These are phyloP conservation scores for Pandemis cinnamomeana DNA, from an alignment of 2,888 invertebrate genomes.

Conservation along the genomic window DNA sequence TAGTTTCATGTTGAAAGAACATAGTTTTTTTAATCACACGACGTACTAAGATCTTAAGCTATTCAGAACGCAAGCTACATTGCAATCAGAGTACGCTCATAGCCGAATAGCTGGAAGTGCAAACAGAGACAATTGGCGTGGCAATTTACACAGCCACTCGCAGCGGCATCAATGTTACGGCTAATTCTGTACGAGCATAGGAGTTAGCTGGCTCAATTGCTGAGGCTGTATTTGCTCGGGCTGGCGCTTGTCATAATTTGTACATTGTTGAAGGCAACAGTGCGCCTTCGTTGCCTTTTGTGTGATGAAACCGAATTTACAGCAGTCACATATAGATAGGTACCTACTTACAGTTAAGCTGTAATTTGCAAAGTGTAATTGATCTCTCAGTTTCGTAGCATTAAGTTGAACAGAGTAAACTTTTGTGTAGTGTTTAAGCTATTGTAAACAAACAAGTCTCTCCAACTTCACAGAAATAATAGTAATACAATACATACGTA, in stretches of 20 bases:
- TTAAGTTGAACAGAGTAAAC: no score
- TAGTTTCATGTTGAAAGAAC: no score
- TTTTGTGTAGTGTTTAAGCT: no score
- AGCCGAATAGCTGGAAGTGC: not conserved
- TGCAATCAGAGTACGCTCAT: conserved; percentile 26
- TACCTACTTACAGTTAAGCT: no score
- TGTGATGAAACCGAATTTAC: no score
- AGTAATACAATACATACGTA: no score
- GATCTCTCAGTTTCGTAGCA: no score
- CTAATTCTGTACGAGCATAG: conserved; percentile 14
- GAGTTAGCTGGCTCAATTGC: not conserved
- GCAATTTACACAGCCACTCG: conserved; percentile 12
- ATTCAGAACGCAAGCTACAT: conserved; percentile 1
- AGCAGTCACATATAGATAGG: no score
- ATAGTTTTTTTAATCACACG: not conserved
- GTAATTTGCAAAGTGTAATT: no score
- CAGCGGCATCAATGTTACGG: conserved; percentile 13
- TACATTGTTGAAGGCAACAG: not conserved
- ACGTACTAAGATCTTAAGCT: not conserved
- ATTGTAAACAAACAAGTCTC: no score
- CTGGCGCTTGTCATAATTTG: conserved; percentile 4
- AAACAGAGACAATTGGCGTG: not conserved
- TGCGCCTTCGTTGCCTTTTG: no score
- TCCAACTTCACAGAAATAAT: no score
- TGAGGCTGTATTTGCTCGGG: not conserved